These are phyloP conservation scores for Caranx melampygus DNA, from an alignment of 2,113 vertebrate genomes.

Conservation along the genomic window DNA sequence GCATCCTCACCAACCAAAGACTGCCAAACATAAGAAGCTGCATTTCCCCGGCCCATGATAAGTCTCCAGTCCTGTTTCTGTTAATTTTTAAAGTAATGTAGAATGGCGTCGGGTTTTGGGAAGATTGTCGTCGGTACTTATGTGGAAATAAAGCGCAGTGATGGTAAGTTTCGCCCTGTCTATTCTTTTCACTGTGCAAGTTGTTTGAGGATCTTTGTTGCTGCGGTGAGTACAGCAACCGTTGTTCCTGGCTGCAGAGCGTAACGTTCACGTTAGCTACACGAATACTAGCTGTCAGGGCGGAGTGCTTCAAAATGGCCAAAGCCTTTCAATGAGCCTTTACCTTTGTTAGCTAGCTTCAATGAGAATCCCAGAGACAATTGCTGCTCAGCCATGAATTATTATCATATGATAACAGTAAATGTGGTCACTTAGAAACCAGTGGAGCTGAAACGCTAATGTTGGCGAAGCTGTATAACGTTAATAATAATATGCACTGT, in stretches of 20 bases:
- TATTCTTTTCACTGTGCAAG: conserved; percentile 42
- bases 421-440: not conserved
- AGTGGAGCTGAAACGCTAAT: not conserved
- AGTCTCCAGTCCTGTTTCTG: conserved; percentile 31
- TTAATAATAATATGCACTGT: too few relatives aligned
- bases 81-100: conserved; percentile 81
- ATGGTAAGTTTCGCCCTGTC: conserved; percentile 87
- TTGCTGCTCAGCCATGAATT: not conserved
- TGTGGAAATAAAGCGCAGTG: conserved; percentile 96
- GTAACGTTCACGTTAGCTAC: conserved; percentile 34
- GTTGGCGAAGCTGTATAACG: too few relatives aligned
- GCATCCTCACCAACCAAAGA: conserved; percentile 59
- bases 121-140: conserved; percentile 94
- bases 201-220: conserved; percentile 77
- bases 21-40: conserved; percentile 47
- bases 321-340: conserved; percentile 61
- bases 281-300: conserved; percentile 50
- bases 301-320: conserved; percentile 58
- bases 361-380: not conserved
- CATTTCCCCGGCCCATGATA: conserved; percentile 32
- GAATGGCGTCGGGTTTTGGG: conserved; percentile 93
- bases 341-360: conserved; percentile 60
- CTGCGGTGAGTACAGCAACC: conserved; percentile 67
- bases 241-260: conserved; percentile 55
- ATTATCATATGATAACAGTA: not conserved